Evolutionary conservation across 1,140 invertebrate genomes (phyloP).

Genomic region (Brachionus sp.): DNA sequence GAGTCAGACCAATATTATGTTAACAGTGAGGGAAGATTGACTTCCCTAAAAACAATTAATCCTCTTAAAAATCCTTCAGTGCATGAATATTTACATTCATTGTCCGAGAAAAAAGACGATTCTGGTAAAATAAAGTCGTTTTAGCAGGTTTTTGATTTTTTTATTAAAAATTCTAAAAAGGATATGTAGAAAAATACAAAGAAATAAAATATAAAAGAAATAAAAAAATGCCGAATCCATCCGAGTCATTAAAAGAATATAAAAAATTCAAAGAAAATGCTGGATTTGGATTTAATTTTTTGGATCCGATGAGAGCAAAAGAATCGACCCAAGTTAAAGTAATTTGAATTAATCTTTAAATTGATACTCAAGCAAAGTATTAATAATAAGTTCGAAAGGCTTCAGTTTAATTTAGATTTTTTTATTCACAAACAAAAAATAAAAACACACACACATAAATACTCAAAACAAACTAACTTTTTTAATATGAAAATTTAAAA

Average conservation of each 20-base stretch:
- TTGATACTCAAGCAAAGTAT: neutral
- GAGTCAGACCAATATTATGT: neutral
- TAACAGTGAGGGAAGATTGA: neutral
- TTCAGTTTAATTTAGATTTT: neutral
- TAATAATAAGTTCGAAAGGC: neutral
- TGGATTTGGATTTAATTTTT: constrained; percentile 28
- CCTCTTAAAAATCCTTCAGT: constrained; percentile 15
- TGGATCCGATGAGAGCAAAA: constrained; percentile 9
- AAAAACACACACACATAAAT: neutral
- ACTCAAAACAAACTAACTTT: too few species aligned
- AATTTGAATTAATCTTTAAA: neutral
- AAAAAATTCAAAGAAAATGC: constrained; percentile 39
- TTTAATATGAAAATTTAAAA: neutral
- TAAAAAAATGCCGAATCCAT: neutral
- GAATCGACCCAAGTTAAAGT: constrained; percentile 10
- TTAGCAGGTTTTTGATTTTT: neutral
- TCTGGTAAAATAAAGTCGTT: neutral
- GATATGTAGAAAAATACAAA: constrained; percentile 34
- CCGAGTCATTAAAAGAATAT: neutral
- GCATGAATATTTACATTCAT: constrained; percentile 18
- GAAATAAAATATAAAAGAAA: constrained; percentile 6
- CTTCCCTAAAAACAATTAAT: neutral
- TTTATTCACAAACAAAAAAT: neutral
- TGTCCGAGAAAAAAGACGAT: neutral
- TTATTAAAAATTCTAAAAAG: neutral